phyloP scores from a whole-genome alignment of 2,888 invertebrate species.

The Xestia c-nigrum region DNA sequence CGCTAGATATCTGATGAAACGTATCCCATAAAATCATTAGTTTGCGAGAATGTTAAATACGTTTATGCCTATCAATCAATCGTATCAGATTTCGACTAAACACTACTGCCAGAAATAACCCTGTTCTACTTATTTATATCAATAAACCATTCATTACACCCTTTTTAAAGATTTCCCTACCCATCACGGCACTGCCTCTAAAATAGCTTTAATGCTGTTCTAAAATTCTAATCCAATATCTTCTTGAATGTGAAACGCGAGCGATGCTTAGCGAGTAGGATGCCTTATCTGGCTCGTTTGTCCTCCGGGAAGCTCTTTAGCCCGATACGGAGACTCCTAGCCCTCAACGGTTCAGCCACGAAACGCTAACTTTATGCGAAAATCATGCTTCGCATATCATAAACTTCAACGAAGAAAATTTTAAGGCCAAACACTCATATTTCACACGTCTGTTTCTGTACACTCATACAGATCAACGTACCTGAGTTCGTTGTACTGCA shows the following conservation, averaged over 20 bases:
- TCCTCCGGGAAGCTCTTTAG: conserved; percentile 84
- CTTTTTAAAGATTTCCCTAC: background rate
- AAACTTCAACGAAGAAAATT: conserved; percentile 24
- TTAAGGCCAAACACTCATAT: conserved; percentile 35
- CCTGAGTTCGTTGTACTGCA: conserved; percentile 58
- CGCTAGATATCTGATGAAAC: too few species aligned
- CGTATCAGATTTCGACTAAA: background rate
- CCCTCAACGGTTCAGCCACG: conserved; percentile 65
- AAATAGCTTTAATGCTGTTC: conserved; percentile 31
- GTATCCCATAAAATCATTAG: background rate
- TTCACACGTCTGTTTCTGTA: conserved; percentile 15
- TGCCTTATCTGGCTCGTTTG: conserved; percentile 86
- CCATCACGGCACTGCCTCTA: conserved; percentile 6
- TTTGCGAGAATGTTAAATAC: background rate
- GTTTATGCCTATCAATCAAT: conserved; percentile 5
- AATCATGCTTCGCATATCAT: conserved; percentile 54
- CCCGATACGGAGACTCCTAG: conserved; percentile 75
- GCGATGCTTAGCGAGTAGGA: conserved; percentile 66
- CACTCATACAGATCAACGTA: conserved; percentile 48
- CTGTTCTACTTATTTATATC: background rate
- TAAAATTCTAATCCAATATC: conserved; percentile 54
- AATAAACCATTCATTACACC: background rate
- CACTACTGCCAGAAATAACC: conserved; percentile 15
- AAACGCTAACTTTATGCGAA: conserved; percentile 62
- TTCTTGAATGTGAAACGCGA: conserved; percentile 55